Base-by-base conservation (phyloP, 2,797 vertebrate species). In the Glossophaga mutica region DNA sequence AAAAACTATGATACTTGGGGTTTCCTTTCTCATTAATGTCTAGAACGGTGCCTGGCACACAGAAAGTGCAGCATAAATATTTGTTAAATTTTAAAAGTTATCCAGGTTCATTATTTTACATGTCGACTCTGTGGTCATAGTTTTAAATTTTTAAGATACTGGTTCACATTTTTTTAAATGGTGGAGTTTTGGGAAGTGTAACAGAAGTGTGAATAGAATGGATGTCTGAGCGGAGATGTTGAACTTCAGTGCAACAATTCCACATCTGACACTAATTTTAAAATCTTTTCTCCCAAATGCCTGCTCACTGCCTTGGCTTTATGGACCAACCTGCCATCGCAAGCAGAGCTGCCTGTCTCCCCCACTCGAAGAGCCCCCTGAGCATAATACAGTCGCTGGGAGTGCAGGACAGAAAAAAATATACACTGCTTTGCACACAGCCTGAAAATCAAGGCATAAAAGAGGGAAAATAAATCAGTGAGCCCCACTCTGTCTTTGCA, bases 371-470 rank as follows among this genome's bases (percentile, higher is more conserved):
- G 95, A 96, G 97, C 94, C 97, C 97, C 97, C 77, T 19, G 97
- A 97, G 97, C 87, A 90, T 96, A 97, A 96, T 96, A 97, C 95
- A 97, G 95, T 97, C 89, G 92, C 96, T 96, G 94, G 97, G 96
- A 97, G 97, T 92, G 87, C 81, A 96, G 73, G 93, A 93, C 87
- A 97, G 97, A 95, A 95, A 97, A 97, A 97, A 98, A 98, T 96
- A 98, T 77, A 97, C 96, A 96, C 94, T 92, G 93, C 95, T 97
- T 97, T 97, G 96, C 97, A 97, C 97, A 96, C 70, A 95, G 97
- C 96, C 96, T 96, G 94, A 95, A 96, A 98, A 97, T 97, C 97
- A 97, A 97, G 96, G 93, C 97, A 97, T 97, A 96, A 97, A 97
- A 95, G 96, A 95, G 91, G 90, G 77, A 96, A 96, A 97, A 97